Evolutionary conservation across 2,888 invertebrate genomes (phyloP), one percentile per base, ranked within the genome.

Genomic region (Eremobia ochroleuca): DNA sequence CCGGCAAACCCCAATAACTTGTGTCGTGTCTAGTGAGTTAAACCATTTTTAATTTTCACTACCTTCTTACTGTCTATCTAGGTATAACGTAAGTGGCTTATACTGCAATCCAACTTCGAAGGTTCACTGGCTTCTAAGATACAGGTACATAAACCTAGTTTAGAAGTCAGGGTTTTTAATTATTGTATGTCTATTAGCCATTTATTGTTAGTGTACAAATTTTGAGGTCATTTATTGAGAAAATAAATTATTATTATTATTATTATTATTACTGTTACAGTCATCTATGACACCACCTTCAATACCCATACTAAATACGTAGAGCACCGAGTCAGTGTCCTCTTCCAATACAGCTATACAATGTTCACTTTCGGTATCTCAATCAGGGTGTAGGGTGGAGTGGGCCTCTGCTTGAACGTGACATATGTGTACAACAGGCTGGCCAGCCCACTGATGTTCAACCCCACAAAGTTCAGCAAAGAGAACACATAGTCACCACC

Each of bases 401-500:
- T 79, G 5, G 97, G 97, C 86, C 97, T 98, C 82, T 97, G 97
- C 85, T 97, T 97, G 93, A 99, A 99, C 37, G 99, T 99, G 21
- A 99, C 98, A 97, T 98, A 99, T 0, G 99, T 98, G 90, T 99
- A 99, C 66, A 98, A 95, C 69, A 99, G 96, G 95, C 99, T 99
- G 62, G 98, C 99, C 69, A 98, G 89, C 2, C 99, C 98, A 97
- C 99, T 99, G 70, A 99, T 98, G 96, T 99, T 99, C 73, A 99
- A 97, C n/a, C 99, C 99, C 80, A 99, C 97, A 96, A 99, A 99
- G 95, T 99, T 99, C 52, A 98, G 97, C 98, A 98, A 98, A 4
- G 98, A 98, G 94, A 99, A 99, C 80, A 99, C 98, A 95, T 99
- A 99, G 94, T 99, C 99, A 21, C 99, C 99, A 65, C 99, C 99